phyloP scores from a whole-genome alignment of 1,140 invertebrate genomes.

The Drosophila mojavensis region DNA sequence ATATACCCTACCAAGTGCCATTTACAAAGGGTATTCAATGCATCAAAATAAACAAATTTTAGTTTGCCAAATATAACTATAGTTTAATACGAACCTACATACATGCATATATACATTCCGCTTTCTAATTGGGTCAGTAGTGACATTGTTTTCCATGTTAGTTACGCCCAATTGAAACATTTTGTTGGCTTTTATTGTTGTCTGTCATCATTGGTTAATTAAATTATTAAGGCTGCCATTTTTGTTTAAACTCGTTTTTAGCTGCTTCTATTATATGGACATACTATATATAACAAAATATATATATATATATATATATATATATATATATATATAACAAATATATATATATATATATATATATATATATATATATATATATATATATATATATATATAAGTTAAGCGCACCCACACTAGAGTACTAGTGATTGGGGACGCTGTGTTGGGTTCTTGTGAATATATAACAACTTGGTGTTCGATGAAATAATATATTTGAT shows the following conservation, averaged over 20 bases:
- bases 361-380: constrained; percentile 36
- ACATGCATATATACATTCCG: neutral
- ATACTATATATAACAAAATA: neutral
- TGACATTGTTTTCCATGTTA: constrained; percentile 23
- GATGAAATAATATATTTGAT: no score
- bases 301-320: constrained; percentile 31
- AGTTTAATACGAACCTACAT: neutral
- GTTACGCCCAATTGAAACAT: constrained; percentile 17
- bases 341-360: constrained; percentile 3
- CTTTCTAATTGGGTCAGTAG: constrained; percentile 70
- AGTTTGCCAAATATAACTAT: no score
- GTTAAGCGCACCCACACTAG: no score
- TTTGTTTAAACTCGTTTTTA: constrained; percentile 9
- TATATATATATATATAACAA: no score
- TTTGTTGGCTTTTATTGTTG: constrained; percentile 37
- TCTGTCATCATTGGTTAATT: constrained; percentile 71
- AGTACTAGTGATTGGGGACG: no score
- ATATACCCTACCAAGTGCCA: no score
- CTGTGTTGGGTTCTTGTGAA: no score
- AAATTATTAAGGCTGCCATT: constrained; percentile 67
- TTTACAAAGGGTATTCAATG: no score
- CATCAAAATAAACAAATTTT: no score
- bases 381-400: constrained; percentile 55
- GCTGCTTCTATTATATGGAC: no score
- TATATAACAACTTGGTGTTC: no score